Evolutionary conservation across 1,140 invertebrate genomes (phyloP).

Genomic region (Carcinoscorpius rotundicauda): DNA sequence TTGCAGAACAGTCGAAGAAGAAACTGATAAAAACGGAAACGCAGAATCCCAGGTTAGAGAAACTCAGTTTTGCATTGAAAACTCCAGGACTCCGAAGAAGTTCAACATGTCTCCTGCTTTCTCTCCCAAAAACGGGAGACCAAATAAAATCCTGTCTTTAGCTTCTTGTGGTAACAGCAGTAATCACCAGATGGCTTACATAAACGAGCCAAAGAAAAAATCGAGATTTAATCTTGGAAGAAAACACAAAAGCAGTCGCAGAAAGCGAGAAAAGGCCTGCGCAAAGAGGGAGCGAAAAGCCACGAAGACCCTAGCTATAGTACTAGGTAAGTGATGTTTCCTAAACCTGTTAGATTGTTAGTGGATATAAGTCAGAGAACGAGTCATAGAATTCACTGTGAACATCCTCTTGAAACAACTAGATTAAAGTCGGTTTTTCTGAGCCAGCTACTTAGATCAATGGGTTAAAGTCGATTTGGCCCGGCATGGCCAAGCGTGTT

Average conservation of each 20-base stretch:
- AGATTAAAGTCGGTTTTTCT: no score
- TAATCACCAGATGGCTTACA: no score
- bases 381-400: no score
- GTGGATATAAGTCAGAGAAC: no score
- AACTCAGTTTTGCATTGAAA: not conserved
- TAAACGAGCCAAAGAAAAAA: conserved; percentile 16
- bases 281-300: conserved; percentile 94
- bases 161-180: not conserved
- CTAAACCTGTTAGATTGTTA: no score
- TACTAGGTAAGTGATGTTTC: conserved; percentile 62
- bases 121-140: not conserved
- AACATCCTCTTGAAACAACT: no score
- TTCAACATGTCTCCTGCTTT: not conserved
- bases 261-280: conserved; percentile 86
- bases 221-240: conserved; percentile 25
- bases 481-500: no score
- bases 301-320: conserved; percentile 96
- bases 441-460: no score
- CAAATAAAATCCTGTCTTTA: not conserved
- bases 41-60: conserved; percentile 46
- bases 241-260: conserved; percentile 63
- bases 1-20: not conserved
- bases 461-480: no score
- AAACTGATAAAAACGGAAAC: conserved; percentile 51
- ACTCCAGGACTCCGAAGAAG: not conserved